These are phyloP conservation scores for Helobdella robusta DNA, from an alignment of 2,888 invertebrate species.

Conservation along the genomic window DNA sequence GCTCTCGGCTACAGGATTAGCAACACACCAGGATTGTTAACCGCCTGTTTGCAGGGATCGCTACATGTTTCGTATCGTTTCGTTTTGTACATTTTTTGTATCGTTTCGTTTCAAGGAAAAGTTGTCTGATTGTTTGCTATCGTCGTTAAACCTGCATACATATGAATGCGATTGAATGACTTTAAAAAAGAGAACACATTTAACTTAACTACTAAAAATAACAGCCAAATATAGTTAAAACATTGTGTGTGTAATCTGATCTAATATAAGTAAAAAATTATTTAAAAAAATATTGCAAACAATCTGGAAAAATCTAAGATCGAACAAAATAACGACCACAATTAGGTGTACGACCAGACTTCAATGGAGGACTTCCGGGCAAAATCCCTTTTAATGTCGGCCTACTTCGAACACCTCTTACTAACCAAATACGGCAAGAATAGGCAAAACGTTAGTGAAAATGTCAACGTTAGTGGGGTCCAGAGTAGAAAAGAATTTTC, in stretches of 20 bases:
- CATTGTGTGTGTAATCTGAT: too few relatives aligned
- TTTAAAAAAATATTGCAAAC: not conserved
- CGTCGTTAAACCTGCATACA: too few relatives aligned
- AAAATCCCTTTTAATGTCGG: conserved; percentile 54
- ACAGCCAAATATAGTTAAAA: too few relatives aligned
- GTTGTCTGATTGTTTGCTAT: too few relatives aligned
- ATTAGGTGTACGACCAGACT: conserved; percentile 52
- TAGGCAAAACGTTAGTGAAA: not conserved
- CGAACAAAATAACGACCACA: too few relatives aligned
- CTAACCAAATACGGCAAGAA: conserved; percentile 27
- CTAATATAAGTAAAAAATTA: not conserved
- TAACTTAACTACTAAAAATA: too few relatives aligned
- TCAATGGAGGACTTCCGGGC: conserved; percentile 47
- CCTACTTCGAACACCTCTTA: conserved; percentile 53
- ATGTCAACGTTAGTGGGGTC: not conserved
- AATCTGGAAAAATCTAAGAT: not conserved
- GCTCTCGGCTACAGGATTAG: conserved; percentile 53
- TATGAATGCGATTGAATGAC: too few relatives aligned
- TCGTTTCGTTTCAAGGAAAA: too few relatives aligned
- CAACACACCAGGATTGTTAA: conserved; percentile 54
- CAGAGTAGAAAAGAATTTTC: conserved; percentile 25
- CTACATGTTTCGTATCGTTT: too few relatives aligned
- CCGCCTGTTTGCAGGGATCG: conserved; percentile 50
- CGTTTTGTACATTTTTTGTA: too few relatives aligned
- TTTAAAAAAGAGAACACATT: too few relatives aligned